Percentiles rank a stretch among this genome's conserved stretches.
Evolutionary conservation across 1,140 invertebrate genomes (phyloP).

Genomic region (Apocrypta bakeri): DNA sequence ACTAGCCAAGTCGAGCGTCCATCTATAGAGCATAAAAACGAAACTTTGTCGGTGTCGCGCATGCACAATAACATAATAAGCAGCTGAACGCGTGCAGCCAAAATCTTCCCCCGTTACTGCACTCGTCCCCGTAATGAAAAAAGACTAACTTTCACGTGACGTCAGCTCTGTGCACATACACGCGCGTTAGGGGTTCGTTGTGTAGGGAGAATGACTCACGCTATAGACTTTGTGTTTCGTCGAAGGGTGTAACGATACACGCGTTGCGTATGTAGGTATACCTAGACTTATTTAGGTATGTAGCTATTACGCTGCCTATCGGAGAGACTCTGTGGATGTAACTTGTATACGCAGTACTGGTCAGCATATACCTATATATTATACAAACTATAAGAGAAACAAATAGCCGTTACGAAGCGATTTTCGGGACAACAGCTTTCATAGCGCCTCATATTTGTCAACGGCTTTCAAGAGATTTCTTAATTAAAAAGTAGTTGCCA

Average conservation of each 20-base stretch:
- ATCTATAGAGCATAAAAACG: too few relatives aligned
- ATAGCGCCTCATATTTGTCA: not conserved
- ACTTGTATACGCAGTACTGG: too few relatives aligned
- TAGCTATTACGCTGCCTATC: not conserved
- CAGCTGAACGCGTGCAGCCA: not conserved
- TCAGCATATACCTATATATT: too few relatives aligned
- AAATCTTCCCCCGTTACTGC: conserved; percentile 21
- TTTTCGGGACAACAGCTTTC: not conserved
- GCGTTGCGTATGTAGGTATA: not conserved
- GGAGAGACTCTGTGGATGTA: not conserved
- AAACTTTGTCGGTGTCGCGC: not conserved
- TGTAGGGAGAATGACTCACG: conserved; percentile 35
- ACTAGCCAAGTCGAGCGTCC: too few relatives aligned
- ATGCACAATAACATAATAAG: not conserved
- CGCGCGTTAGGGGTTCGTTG: conserved; percentile 8
- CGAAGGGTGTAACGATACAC: conserved; percentile 23
- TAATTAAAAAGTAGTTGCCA: conserved; percentile 8
- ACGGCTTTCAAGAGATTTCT: not conserved
- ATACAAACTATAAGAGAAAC: too few relatives aligned
- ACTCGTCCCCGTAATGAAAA: conserved; percentile 10
- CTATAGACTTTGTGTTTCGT: not conserved
- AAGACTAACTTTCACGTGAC: not conserved
- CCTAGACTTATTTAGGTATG: too few relatives aligned
- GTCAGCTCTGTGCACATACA: not conserved
- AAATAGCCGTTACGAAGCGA: not conserved